A percentile compares a stretch with the other conserved stretches of the same genome.
Evolutionary conservation across 2,888 invertebrate species (phyloP).

Genomic region (Chymomyza amoena): DNA sequence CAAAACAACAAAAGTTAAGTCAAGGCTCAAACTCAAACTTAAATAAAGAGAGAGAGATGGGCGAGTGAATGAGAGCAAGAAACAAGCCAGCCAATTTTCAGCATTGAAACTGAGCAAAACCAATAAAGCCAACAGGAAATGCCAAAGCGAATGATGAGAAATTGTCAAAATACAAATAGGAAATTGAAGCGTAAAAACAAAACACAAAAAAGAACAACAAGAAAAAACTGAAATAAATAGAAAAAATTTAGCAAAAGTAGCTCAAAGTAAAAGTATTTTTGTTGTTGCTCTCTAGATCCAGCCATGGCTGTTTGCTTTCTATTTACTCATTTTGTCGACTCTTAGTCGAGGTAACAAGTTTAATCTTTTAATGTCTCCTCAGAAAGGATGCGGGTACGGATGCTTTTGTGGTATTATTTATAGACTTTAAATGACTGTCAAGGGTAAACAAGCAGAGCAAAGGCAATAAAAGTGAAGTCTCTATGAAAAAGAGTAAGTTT

Average conservation of each 20-base stretch:
- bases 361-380: slow-evolving; percentile 57
- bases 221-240: background rate
- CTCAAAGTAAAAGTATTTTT: slow-evolving; percentile 1
- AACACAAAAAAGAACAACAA: slow-evolving; percentile 28
- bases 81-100: slow-evolving; percentile 47
- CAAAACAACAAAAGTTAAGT: slow-evolving; percentile 19
- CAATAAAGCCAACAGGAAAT: slow-evolving; percentile 4
- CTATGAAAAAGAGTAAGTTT: background rate
- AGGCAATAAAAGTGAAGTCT: background rate
- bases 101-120: slow-evolving; percentile 47
- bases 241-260: slow-evolving; percentile 29
- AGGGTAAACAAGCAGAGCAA: background rate
- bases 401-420: slow-evolving; percentile 52
- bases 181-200: slow-evolving; percentile 54
- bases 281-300: slow-evolving; percentile 22
- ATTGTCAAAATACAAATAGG: slow-evolving; percentile 62
- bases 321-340: background rate
- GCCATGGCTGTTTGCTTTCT: slow-evolving; percentile 7
- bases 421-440: slow-evolving; percentile 57
- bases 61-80: slow-evolving; percentile 15
- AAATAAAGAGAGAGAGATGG: slow-evolving; percentile 45
- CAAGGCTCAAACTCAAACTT: slow-evolving; percentile 61
- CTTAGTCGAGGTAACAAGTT: slow-evolving; percentile 46
- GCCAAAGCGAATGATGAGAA: slow-evolving; percentile 37
- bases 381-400: background rate